Evolutionary conservation across 2,113 vertebrate species (phyloP), one percentile per base, ranked within the genome.

Genomic region (Salvator merianae): DNA sequence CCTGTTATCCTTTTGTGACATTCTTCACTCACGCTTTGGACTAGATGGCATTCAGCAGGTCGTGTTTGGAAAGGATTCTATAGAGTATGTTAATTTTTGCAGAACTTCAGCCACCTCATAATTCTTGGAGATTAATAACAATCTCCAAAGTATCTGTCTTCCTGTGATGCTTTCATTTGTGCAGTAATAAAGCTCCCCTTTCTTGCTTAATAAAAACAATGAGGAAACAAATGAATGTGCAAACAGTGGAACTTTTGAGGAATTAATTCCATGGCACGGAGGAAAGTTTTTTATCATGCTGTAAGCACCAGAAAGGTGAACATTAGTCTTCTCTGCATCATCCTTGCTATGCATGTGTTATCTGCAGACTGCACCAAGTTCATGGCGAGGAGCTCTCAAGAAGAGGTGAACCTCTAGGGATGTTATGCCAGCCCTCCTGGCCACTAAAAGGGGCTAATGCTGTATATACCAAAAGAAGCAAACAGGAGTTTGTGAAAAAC

Each of bases 161-260:
- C 94, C 93, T 85, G 91, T 95, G 95, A 96, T 96, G 94, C 95
- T 96, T 96, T 96, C 96, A 96, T 96, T 96, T 96, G 96, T 18
- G 76, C 92, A 93, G 95, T 96, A 96, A 96, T 96, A 96, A 96
- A 96, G 94, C 94, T 96, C 86, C 73, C 94, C 95, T 96, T 96
- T 96, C 95, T 96, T 96, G 93, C 95, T 96, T 96, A 96, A 96
- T 96, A 96, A 96, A 96, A 96, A 96, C 96, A 96, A 96, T 95
- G 94, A 94, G 91, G 94, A 96, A 96, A 96, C 94, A 96, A 96
- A 96, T 96, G 95, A 95, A 91, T 94, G 95, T 95, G 94, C 95
- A 94, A 94, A 93, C 95, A 93, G 92, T 94, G 94, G 96, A 96
- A 96, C 95, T 96, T 96, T 95, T 94, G 95, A 96, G 91, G 94